These are phyloP conservation scores for Eupelmus urozonus DNA, from an alignment of 2,888 invertebrate species.

Conservation along the genomic window DNA sequence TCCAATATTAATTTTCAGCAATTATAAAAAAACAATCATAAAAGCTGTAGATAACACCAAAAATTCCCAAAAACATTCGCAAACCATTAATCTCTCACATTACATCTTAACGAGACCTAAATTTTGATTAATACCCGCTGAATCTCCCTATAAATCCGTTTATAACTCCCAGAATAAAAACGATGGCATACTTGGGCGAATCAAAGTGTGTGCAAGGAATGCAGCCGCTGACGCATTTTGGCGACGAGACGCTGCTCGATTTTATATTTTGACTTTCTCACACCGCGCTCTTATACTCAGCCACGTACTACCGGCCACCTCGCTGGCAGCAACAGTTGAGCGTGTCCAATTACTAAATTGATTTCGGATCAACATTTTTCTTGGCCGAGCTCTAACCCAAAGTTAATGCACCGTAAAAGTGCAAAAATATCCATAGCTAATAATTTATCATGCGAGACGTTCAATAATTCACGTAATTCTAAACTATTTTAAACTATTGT, in stretches of 20 bases:
- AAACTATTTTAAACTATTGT: background rate
- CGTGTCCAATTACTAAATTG: slow-evolving; percentile 8
- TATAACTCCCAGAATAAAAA: background rate
- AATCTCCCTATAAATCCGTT: background rate
- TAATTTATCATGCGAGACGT: background rate
- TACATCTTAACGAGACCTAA: too few relatives aligned
- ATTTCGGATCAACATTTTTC: background rate
- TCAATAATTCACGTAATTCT: too few relatives aligned
- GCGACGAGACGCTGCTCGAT: background rate
- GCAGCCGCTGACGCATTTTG: slow-evolving; percentile 12
- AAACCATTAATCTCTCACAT: too few relatives aligned
- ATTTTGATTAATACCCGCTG: background rate
- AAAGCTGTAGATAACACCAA: too few relatives aligned
- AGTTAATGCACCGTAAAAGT: too few relatives aligned
- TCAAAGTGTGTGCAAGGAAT: slow-evolving; percentile 9
- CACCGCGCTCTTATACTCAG: background rate
- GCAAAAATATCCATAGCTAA: too few relatives aligned
- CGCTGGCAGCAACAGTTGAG: slow-evolving; percentile 5
- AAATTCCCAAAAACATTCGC: too few relatives aligned
- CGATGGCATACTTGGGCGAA: background rate
- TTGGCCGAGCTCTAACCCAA: too few relatives aligned
- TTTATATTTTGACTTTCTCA: background rate
- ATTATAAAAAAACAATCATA: too few relatives aligned
- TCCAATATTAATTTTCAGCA: too few relatives aligned
- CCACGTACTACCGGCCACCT: background rate